Evolutionary conservation across 2,888 invertebrate species (phyloP), one percentile per base, ranked within the genome.

Genomic region (Drymonia ruficornis): DNA sequence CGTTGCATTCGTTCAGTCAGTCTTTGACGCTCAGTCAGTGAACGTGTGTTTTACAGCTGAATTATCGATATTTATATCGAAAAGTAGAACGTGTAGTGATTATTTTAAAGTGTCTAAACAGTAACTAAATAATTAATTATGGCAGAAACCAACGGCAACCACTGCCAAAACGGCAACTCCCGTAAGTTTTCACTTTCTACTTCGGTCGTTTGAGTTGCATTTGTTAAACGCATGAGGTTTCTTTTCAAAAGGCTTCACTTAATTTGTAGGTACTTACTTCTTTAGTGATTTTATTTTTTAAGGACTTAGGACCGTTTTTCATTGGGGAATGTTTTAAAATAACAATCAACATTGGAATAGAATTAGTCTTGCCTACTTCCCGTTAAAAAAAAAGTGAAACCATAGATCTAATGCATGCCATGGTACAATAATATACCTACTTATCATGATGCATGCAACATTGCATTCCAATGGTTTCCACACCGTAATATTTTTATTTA

Each of bases 1-100:
- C 19, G 19, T 12, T 43, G 19, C 23, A 11, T 49, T 63, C 65
- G 49, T 55, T 70, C 66, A 73, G 74, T 70, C 53, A 46, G 31
- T 53, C 49, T 13, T 53, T 51, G 55, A 50, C 56, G 44, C 45
- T 31, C 9, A 31, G 12, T 2, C 6, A 13, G 61, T 49, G 46
- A 55, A 40, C 28, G 15, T 36, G 34, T 18, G 13, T 12, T 31
- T 29, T 16, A n/a, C 9, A 11, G 40, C 34, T 12, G 13, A 38
- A 18, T 4, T 54, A 44, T 47, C 53, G 49, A 44, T 50, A 59
- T 52, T 46, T 44, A 42, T 55, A 55, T 56, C 50, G 31, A 53
- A 54, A 19, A 47, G 50, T 48, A 51, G 46, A 44, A 44, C 49
- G 47, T 53, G 40, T 43, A 36, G 43, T 28, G 18, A 15, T 16